phyloP scores from a whole-genome alignment of 2,113 vertebrate genomes.

The Girardinichthys multiradiatus region DNA sequence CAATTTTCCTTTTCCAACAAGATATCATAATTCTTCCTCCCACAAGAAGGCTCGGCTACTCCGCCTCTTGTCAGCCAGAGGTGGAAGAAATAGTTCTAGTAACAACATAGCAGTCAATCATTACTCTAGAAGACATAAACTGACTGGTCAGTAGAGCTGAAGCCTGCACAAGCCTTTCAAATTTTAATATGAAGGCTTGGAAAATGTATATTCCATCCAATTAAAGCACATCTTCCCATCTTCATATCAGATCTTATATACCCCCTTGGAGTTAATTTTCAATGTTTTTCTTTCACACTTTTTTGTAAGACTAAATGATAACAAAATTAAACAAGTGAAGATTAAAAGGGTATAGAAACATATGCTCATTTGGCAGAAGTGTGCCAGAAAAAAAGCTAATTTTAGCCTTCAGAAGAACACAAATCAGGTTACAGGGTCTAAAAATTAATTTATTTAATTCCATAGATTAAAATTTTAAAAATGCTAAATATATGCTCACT shows the following conservation, averaged over 20 bases:
- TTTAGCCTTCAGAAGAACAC: no score
- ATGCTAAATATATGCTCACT: no score
- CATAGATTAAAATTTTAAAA: no score
- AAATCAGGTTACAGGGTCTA: no score
- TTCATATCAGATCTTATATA: neutral
- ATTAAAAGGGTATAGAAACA: neutral
- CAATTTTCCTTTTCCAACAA: constrained; percentile 29
- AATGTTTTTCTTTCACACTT: neutral
- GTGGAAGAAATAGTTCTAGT: neutral
- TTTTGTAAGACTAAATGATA: neutral
- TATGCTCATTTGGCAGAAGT: neutral
- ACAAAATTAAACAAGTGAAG: neutral
- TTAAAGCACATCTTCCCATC: neutral
- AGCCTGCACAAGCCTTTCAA: neutral
- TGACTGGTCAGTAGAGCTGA: neutral
- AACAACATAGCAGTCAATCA: constrained; percentile 5
- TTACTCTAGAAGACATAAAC: neutral
- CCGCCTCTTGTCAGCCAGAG: constrained; percentile 1
- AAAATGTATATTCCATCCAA: neutral
- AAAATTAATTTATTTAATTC: no score
- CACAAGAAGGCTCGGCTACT: constrained; percentile 20
- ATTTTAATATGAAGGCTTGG: neutral
- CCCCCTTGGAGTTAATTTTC: neutral
- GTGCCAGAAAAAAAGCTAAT: no score
- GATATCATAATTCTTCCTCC: constrained; percentile 30